phyloP scores from a whole-genome alignment of 2,797 vertebrate species.

The Alcedo atthis region DNA sequence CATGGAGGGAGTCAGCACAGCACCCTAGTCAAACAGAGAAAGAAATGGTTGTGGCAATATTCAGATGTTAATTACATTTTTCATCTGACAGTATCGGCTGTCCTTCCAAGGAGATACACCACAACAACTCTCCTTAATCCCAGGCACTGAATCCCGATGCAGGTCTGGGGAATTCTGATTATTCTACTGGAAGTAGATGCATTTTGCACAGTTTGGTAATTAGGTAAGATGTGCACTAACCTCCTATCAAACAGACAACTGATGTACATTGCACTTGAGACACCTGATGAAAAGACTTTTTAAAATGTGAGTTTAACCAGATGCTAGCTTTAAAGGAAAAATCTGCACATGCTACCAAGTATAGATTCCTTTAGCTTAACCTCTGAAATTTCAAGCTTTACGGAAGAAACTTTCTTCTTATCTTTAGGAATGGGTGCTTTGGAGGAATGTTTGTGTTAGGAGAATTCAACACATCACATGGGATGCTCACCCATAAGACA shows the following conservation, averaged over 20 bases:
- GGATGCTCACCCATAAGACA: fast-evolving
- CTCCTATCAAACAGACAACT: not conserved
- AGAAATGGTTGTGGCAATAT: not conserved
- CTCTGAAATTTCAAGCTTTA: not conserved
- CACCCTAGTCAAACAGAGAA: conserved; percentile 82
- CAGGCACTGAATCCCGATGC: not conserved
- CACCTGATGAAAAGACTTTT: not conserved
- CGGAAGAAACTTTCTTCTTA: not conserved
- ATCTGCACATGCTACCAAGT: not conserved
- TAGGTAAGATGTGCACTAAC: not conserved
- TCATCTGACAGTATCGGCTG: not conserved
- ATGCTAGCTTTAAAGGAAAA: conserved; percentile 2
- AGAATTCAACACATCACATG: not conserved
- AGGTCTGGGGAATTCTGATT: not conserved
- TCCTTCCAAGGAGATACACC: not conserved
- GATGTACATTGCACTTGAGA: not conserved
- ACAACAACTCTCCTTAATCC: not conserved
- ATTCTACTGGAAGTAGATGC: not conserved
- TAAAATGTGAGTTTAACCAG: not conserved
- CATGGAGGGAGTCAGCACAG: conserved; percentile 97
- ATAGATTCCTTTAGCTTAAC: not conserved
- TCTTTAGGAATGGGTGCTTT: not conserved
- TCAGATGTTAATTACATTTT: not conserved
- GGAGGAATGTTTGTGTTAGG: not conserved
- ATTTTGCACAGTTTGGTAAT: not conserved